These are phyloP conservation scores for Rhinoraja longicauda DNA, from an alignment of 2,797 vertebrate genomes.

Conservation along the genomic window DNA sequence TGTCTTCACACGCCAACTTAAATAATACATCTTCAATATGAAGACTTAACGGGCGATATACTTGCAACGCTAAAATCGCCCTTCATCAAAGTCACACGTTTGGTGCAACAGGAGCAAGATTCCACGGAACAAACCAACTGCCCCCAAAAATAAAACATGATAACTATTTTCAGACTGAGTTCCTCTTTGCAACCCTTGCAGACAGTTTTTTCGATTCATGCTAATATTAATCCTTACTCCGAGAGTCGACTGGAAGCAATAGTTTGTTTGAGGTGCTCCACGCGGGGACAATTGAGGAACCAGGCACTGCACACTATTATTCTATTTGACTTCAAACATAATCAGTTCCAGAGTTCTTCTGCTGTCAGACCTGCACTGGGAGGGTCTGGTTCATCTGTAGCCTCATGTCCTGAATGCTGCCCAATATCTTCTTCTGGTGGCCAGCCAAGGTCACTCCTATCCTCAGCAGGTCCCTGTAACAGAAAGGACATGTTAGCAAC, in stretches of 20 bases:
- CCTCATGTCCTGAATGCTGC: constrained; percentile 98
- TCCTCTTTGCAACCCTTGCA: constrained; percentile 24
- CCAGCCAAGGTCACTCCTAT: constrained; percentile 94
- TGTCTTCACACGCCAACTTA: neutral
- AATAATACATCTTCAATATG: constrained; percentile 74
- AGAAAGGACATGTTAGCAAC: constrained; percentile 26
- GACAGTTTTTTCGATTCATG: constrained; percentile 29
- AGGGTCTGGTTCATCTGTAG: constrained; percentile 98
- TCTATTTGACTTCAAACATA: constrained; percentile 54
- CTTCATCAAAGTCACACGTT: constrained; percentile 14
- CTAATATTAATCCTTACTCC: constrained; percentile 38
- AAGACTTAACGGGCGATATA: constrained; percentile 55
- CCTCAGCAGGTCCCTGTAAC: constrained; percentile 85
- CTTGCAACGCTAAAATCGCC: neutral
- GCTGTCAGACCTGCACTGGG: constrained; percentile 90
- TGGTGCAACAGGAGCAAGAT: constrained; percentile 2
- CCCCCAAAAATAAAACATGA: neutral
- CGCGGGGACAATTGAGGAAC: constrained; percentile 23
- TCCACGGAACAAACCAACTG: constrained; percentile 14
- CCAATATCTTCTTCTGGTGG: constrained; percentile 96
- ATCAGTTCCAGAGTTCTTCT: constrained; percentile 56
- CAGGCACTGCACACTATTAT: constrained; percentile 48
- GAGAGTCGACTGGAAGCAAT: constrained; percentile 8
- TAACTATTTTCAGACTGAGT: constrained; percentile 30
- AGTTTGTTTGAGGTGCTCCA: constrained; percentile 28